These are phyloP conservation scores for Eueides isabella DNA, from an alignment of 1,140 invertebrate species.

Conservation along the genomic window DNA sequence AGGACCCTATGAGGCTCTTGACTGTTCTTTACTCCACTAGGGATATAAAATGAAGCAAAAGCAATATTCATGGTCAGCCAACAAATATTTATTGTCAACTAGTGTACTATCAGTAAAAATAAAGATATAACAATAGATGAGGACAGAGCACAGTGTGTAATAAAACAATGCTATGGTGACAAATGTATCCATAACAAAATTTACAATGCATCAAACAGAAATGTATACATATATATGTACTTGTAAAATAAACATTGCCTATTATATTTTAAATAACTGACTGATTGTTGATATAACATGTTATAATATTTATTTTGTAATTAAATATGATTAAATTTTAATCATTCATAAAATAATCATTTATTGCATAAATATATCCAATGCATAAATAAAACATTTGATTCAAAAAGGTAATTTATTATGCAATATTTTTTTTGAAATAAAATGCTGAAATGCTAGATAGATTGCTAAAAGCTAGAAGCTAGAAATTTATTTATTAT, in stretches of 20 bases:
- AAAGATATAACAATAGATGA: not conserved
- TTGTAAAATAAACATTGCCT: not conserved
- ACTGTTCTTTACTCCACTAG: no score
- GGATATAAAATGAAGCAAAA: no score
- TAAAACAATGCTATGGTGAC: conserved; percentile 1
- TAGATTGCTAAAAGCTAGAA: no score
- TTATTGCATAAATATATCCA: not conserved
- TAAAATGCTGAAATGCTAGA: not conserved
- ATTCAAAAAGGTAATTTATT: not conserved
- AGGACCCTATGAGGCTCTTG: no score
- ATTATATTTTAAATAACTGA: not conserved
- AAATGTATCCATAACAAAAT: conserved; percentile 10
- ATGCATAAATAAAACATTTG: not conserved
- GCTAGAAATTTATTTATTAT: no score
- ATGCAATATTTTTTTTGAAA: not conserved
- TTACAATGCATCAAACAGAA: not conserved
- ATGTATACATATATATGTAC: not conserved
- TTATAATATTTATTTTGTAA: not conserved
- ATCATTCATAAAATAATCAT: not conserved
- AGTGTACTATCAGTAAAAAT: not conserved
- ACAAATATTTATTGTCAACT: not conserved
- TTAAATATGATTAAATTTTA: not conserved
- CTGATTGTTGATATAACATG: not conserved
- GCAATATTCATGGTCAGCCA: not conserved
- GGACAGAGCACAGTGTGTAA: not conserved